Evolutionary conservation across 2,797 vertebrate species (phyloP).

Genomic region (Platyrinchus mystaceus): DNA sequence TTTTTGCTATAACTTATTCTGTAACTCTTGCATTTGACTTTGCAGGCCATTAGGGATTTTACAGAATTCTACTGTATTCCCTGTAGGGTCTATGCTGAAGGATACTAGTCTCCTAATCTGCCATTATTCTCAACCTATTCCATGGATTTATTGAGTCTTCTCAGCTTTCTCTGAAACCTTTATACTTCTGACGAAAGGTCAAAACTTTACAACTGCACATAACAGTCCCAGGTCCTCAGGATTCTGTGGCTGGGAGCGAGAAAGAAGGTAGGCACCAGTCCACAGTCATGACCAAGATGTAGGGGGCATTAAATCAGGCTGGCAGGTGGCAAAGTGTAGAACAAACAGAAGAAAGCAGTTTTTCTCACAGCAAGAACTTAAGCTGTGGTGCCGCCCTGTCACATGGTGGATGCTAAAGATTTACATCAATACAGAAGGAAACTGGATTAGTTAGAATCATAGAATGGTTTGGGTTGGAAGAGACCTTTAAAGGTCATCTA

Average conservation of each 20-base stretch:
- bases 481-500: background rate
- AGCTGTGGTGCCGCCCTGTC: background rate
- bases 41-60: background rate
- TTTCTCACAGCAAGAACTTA: background rate
- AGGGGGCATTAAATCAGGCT: background rate
- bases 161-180: background rate
- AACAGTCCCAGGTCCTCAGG: background rate
- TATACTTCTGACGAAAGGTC: background rate
- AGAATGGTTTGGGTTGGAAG: background rate
- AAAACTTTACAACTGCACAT: background rate
- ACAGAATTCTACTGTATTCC: background rate
- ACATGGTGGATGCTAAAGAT: background rate
- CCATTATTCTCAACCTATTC: background rate
- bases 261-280: background rate
- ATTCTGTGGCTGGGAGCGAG: background rate
- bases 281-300: background rate
- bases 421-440: background rate
- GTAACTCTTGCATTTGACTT: background rate
- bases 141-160: background rate
- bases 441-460: background rate
- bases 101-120: background rate
- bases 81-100: background rate
- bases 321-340: background rate
- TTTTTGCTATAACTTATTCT: background rate
- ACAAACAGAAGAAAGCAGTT: background rate